Evolutionary conservation across 2,797 vertebrate genomes (phyloP).

Genomic region (Champsocephalus esox): DNA sequence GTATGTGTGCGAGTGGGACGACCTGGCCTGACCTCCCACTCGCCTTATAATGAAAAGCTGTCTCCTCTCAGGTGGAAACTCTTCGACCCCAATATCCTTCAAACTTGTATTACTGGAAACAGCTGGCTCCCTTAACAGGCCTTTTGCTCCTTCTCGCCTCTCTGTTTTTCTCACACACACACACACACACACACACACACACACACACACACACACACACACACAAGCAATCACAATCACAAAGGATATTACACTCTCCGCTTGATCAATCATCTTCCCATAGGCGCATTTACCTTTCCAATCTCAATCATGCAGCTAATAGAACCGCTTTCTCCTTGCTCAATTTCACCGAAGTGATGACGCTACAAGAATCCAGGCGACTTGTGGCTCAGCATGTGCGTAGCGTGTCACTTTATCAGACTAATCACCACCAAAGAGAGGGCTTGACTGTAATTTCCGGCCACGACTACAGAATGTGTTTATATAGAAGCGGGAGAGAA

Average conservation of each 20-base stretch:
- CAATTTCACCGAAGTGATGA: slow-evolving; percentile 53
- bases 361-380: slow-evolving; percentile 28
- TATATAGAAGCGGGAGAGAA: slow-evolving; percentile 1
- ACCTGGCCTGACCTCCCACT: slow-evolving; percentile 49
- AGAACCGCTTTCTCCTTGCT: slow-evolving; percentile 48
- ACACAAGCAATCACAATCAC: slow-evolving; percentile 44
- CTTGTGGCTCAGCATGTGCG: slow-evolving; percentile 9
- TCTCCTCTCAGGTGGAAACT: slow-evolving; percentile 51
- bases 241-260: slow-evolving; percentile 55
- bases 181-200: too few relatives aligned
- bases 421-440: slow-evolving; percentile 56
- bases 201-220: neutral
- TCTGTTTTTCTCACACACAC: neutral
- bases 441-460: slow-evolving; percentile 57
- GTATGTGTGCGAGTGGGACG: slow-evolving; percentile 22
- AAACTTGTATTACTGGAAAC: slow-evolving; percentile 60
- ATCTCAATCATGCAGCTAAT: slow-evolving; percentile 61
- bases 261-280: slow-evolving; percentile 65
- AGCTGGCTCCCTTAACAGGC: slow-evolving; percentile 22
- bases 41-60: slow-evolving; percentile 63
- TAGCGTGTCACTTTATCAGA: slow-evolving; percentile 46
- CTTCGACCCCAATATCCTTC: slow-evolving; percentile 66
- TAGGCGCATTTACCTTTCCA: slow-evolving; percentile 49
- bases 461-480: slow-evolving; percentile 28
- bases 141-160: neutral